Evolutionary conservation across 35 echinoderm and acorn worm species (phyloP).

Genomic region (Apostichopus japonicus): DNA sequence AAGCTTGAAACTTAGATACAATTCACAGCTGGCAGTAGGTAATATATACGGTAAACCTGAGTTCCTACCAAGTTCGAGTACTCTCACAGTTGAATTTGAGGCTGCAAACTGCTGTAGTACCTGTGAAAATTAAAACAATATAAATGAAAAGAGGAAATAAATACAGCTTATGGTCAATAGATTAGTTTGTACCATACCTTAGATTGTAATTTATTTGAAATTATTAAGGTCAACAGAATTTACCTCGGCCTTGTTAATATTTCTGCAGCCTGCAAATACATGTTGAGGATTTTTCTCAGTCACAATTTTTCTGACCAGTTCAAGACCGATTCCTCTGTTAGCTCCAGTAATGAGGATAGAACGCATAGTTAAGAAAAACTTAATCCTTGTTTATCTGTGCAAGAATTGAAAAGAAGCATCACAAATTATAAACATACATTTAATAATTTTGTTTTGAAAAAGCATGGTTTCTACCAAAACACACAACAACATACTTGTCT

Average conservation of each 20-base stretch:
- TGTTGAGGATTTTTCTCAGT: neutral
- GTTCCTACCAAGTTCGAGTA: conserved; percentile 61
- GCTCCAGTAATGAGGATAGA: conserved; percentile 76
- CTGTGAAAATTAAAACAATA: conserved; percentile 1
- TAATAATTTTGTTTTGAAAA: too few species aligned
- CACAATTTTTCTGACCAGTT: conserved; percentile 71
- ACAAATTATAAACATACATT: too few species aligned
- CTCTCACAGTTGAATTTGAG: conserved; percentile 28
- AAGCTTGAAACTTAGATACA: too few species aligned
- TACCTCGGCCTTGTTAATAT: conserved; percentile 45
- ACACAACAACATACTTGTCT: too few species aligned
- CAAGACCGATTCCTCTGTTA: conserved; percentile 76
- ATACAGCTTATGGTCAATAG: too few species aligned
- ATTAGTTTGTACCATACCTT: too few species aligned
- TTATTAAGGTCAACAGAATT: neutral
- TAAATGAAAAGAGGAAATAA: neutral
- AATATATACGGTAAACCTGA: too few species aligned
- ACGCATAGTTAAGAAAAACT: neutral
- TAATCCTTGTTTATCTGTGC: too few species aligned
- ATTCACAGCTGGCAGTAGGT: too few species aligned
- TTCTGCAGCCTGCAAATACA: conserved; percentile 69
- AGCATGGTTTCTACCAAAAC: too few species aligned
- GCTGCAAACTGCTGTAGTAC: conserved; percentile 46
- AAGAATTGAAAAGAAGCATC: too few species aligned
- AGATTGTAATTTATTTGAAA: too few species aligned